phyloP scores from a whole-genome alignment of 1,140 invertebrate genomes.

The Rhagoletis zephyria region DNA sequence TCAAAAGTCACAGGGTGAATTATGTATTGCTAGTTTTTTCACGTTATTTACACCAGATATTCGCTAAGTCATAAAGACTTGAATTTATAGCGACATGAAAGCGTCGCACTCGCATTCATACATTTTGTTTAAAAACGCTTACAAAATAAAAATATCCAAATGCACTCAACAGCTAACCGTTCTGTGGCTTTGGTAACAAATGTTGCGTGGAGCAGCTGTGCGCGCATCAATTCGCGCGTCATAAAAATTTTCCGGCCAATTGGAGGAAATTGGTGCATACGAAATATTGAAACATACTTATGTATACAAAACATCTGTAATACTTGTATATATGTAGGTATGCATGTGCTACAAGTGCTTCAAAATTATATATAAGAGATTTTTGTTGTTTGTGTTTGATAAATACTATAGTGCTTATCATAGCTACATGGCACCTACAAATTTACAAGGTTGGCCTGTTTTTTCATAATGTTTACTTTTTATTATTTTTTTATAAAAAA shows the following conservation, averaged over 20 bases:
- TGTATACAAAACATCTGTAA: neutral
- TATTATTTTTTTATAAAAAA: neutral
- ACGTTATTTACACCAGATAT: no score
- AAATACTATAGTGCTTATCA: no score
- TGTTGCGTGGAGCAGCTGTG: neutral
- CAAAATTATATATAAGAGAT: neutral
- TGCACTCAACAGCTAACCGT: neutral
- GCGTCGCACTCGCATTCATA: neutral
- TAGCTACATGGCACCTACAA: no score
- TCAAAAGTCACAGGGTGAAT: no score
- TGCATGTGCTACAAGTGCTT: neutral
- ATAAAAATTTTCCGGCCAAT: neutral
- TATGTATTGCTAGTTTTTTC: no score
- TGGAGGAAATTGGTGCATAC: neutral
- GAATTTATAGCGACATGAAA: neutral
- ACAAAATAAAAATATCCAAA: neutral
- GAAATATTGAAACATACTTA: no score
- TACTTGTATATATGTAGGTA: no score
- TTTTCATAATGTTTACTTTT: neutral
- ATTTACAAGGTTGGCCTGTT: no score
- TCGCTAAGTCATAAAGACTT: neutral
- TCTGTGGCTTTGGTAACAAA: neutral
- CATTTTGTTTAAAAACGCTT: no score
- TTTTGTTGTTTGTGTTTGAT: neutral
- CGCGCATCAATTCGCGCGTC: neutral